phyloP scores from a whole-genome alignment of 2,113 vertebrate species.

The Ochotona curzoniae region DNA sequence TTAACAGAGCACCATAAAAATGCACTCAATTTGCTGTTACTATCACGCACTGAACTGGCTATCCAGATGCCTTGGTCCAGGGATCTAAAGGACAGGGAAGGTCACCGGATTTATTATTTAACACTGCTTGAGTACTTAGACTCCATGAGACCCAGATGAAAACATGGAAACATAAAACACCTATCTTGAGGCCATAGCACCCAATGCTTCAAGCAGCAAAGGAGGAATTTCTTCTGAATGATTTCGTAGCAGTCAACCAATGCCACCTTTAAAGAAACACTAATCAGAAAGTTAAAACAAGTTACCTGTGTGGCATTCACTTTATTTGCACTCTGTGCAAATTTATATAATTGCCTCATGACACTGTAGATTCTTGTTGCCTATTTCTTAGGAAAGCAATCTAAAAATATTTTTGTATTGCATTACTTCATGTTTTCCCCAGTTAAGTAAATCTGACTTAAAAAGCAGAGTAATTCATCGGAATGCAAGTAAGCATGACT shows the following conservation, averaged over 20 bases:
- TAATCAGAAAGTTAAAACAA: not conserved
- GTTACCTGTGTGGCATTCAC: not conserved
- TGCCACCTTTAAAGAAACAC: not conserved
- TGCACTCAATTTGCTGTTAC: not conserved
- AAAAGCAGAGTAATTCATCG: slow-evolving; percentile 28
- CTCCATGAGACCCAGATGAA: not conserved
- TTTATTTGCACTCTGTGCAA: not conserved
- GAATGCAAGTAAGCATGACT: slow-evolving; percentile 1
- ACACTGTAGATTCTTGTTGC: not conserved
- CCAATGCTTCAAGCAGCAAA: slow-evolving; percentile 18
- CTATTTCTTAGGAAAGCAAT: not conserved
- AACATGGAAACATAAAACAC: not conserved
- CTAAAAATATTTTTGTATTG: not conserved
- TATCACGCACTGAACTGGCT: not conserved
- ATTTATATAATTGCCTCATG: not conserved
- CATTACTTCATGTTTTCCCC: slow-evolving; percentile 34
- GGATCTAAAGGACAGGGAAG: slow-evolving; percentile 1
- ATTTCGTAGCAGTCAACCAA: slow-evolving; percentile 38
- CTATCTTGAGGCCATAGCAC: not conserved
- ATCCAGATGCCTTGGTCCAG: not conserved
- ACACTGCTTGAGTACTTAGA: not conserved
- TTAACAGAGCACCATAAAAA: not conserved
- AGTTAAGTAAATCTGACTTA: slow-evolving; percentile 45
- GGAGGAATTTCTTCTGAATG: not conserved
- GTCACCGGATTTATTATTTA: slow-evolving; percentile 26